Evolutionary conservation across 2,113 vertebrate species (phyloP).

Genomic region (Eulemur rufifrons): DNA sequence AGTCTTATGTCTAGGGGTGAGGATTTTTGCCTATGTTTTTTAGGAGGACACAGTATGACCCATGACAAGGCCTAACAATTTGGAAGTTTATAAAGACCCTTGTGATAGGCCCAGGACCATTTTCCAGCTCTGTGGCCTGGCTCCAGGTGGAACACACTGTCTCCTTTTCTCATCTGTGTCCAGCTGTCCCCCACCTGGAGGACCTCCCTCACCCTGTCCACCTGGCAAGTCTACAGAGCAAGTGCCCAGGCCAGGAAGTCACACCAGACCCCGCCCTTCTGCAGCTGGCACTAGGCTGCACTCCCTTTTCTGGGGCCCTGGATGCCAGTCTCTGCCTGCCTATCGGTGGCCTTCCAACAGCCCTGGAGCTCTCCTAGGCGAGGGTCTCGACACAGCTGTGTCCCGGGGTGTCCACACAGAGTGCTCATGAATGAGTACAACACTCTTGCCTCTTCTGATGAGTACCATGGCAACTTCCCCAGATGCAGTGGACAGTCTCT

Average conservation of each 20-base stretch:
- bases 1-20: not conserved
- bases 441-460: not conserved
- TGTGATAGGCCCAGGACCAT: not conserved
- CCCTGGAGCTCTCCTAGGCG: not conserved
- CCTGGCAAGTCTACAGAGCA: not conserved
- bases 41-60: not conserved
- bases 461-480: not conserved
- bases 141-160: rapidly evolving
- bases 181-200: too few relatives aligned
- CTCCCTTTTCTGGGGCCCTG: not conserved
- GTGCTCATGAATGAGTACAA: rapidly evolving
- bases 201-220: rapidly evolving
- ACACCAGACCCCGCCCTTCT: rapidly evolving
- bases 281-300: rapidly evolving
- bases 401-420: not conserved
- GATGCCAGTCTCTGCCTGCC: rapidly evolving
- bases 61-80: rapidly evolving
- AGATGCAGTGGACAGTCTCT: not conserved
- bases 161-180: not conserved
- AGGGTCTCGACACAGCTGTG: not conserved
- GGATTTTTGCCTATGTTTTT: not conserved
- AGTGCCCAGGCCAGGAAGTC: not conserved
- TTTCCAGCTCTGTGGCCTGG: rapidly evolving
- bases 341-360: rapidly evolving
- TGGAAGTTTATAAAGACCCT: not conserved